Percentiles rank a stretch among this genome's conserved stretches.
Conservation (phyloP, 2,888 invertebrate genomes). For the Pammene fasciana region DNA sequence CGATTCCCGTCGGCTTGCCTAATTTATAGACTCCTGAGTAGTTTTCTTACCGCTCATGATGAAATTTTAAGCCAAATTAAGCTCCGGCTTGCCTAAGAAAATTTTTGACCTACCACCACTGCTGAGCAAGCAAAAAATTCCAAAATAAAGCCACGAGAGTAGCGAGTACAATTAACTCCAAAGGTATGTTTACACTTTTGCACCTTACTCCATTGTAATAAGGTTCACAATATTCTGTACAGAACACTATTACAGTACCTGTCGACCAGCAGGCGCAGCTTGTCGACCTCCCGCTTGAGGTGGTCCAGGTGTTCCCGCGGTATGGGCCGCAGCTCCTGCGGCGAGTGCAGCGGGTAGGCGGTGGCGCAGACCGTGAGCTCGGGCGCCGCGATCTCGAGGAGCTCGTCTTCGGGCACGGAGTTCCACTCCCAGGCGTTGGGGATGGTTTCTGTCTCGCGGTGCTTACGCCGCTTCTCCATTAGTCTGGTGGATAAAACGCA, state of each 20-base stretch:
- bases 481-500: constrained; percentile 52
- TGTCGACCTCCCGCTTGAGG: constrained; percentile 63
- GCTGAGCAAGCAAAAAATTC: too few relatives aligned
- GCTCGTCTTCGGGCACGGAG: constrained; percentile 63
- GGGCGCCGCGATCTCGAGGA: constrained; percentile 65
- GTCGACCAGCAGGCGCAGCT: constrained; percentile 60
- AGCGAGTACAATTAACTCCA: too few relatives aligned
- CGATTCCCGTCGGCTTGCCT: too few relatives aligned
- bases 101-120: too few relatives aligned
- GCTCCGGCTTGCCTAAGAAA: too few relatives aligned
- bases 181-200: too few relatives aligned
- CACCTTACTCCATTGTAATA: too few relatives aligned
- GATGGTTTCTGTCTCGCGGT: constrained; percentile 58
- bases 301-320: constrained; percentile 55
- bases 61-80: too few relatives aligned
- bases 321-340: constrained; percentile 62
- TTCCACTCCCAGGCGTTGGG: constrained; percentile 72
- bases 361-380: constrained; percentile 64
- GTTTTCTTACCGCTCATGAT: too few relatives aligned
- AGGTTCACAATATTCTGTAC: too few relatives aligned
- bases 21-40: too few relatives aligned
- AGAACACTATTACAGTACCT: constrained; percentile 52
- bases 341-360: constrained; percentile 71
- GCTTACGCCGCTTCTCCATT: constrained; percentile 65
- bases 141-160: too few relatives aligned